Conservation (phyloP, 2,797 vertebrate species). For the Chrosomus eos region DNA sequence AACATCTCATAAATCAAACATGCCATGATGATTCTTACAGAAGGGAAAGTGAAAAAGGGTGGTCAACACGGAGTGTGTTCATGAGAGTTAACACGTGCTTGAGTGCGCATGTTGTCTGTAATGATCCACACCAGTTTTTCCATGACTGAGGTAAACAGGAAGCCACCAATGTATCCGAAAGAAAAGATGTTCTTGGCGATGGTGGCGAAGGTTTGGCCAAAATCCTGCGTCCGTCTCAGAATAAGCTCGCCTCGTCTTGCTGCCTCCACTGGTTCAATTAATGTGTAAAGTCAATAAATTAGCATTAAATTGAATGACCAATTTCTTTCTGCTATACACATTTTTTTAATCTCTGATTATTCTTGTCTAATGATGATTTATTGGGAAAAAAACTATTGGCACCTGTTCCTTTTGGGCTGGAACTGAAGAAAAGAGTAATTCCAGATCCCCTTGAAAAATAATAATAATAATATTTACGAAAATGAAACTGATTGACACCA, state of each 20-base stretch:
- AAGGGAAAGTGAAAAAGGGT: background rate
- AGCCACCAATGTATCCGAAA: conserved; percentile 82
- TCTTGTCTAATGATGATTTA: background rate
- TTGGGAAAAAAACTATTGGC: background rate
- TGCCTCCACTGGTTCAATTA: conserved; percentile 69
- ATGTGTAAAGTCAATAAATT: background rate
- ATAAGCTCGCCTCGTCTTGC: conserved; percentile 75
- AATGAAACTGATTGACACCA: background rate
- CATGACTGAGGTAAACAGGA: conserved; percentile 83
- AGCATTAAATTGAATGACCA: background rate
- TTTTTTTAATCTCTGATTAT: background rate
- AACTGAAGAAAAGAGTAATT: conserved; percentile 78
- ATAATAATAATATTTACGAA: background rate
- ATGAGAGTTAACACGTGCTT: conserved; percentile 2
- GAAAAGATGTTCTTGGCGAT: conserved; percentile 79
- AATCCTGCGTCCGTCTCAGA: conserved; percentile 77
- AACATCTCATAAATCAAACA: conserved; percentile 8
- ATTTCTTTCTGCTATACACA: background rate
- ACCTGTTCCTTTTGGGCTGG: conserved; percentile 75
- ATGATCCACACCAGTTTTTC: conserved; percentile 71
- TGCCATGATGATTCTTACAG: background rate
- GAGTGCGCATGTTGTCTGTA: conserved; percentile 7
- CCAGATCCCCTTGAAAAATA: conserved; percentile 73
- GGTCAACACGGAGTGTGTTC: background rate
- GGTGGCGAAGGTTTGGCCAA: conserved; percentile 76